phyloP scores from a whole-genome alignment of 2,797 vertebrate genomes.

The Choloepus didactylus region DNA sequence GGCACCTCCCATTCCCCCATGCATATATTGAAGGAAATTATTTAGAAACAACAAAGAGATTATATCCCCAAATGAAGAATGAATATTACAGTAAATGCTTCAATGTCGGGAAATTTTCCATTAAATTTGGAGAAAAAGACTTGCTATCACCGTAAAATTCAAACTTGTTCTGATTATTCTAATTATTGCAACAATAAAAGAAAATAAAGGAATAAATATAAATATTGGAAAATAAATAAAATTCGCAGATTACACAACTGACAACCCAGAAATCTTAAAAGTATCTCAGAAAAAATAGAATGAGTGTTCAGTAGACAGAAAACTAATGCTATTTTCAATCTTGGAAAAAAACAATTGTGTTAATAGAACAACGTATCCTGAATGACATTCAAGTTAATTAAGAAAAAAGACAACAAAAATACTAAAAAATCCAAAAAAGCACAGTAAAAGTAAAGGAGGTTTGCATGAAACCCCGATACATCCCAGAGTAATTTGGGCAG shows the following conservation, averaged over 20 bases:
- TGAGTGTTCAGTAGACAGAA: neutral
- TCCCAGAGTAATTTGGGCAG: too few species aligned
- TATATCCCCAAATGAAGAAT: neutral
- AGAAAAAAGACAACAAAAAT: neutral
- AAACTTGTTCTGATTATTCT: neutral
- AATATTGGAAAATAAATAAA: conserved; percentile 9
- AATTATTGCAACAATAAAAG: neutral
- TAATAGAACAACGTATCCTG: neutral
- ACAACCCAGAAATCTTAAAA: neutral
- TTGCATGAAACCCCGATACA: too few species aligned
- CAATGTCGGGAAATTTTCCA: neutral
- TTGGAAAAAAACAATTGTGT: neutral
- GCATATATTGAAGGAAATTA: neutral
- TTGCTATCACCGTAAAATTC: neutral
- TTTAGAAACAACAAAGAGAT: neutral
- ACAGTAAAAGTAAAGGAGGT: neutral
- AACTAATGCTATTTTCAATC: neutral
- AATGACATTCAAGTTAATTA: neutral
- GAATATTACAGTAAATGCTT: neutral
- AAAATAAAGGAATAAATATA: neutral
- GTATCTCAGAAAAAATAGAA: neutral
- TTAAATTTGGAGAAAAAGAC: neutral
- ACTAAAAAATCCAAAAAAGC: neutral
- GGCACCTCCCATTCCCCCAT: neutral
- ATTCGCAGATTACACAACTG: neutral